Evolutionary conservation across 2,797 vertebrate genomes (phyloP).

Genomic region (Channallabes apus): DNA sequence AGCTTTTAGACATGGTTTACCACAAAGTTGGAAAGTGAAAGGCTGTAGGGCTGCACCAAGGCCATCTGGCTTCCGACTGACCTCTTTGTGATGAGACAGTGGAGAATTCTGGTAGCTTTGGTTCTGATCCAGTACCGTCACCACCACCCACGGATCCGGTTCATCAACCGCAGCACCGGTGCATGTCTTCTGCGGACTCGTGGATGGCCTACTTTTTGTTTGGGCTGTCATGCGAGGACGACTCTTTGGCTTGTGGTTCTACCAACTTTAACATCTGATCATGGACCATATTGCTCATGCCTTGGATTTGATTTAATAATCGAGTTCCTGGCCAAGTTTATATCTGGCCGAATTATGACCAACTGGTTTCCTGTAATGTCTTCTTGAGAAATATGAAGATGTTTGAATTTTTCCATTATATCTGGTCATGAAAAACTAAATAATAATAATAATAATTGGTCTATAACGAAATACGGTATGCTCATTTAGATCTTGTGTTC

Average conservation of each 20-base stretch:
- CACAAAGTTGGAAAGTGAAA: background rate
- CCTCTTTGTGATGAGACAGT: background rate
- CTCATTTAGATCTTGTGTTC: background rate
- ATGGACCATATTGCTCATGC: background rate
- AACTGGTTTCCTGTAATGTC: background rate
- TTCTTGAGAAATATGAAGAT: background rate
- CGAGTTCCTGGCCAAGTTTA: background rate
- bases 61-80: background rate
- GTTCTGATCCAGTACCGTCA: background rate
- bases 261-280: background rate
- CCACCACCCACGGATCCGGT: background rate
- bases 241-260: background rate
- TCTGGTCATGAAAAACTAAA: background rate
- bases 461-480: too few relatives aligned
- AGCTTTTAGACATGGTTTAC: background rate
- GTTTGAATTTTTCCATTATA: background rate
- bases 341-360: background rate
- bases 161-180: background rate
- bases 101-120: background rate
- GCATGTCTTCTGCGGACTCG: background rate
- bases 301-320: background rate
- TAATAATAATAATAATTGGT: too few relatives aligned
- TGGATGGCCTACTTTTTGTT: background rate
- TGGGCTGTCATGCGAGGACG: background rate
- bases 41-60: background rate